These are phyloP conservation scores for Trichonephila inaurata DNA, from an alignment of 1,140 invertebrate species.

Conservation along the genomic window DNA sequence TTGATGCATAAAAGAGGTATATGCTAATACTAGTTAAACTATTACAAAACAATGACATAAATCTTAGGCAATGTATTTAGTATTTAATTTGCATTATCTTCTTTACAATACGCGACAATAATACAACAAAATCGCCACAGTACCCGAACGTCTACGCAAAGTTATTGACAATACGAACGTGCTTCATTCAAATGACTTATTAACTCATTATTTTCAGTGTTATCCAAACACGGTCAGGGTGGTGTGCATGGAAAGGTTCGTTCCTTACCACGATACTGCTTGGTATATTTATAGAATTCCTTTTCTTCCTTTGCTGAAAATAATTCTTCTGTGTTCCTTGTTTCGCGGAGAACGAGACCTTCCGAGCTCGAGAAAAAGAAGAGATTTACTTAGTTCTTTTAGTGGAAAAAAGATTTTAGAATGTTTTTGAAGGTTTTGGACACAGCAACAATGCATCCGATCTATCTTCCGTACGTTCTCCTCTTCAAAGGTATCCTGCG, in stretches of 20 bases:
- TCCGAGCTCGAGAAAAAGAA: not conserved
- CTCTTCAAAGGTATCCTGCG: not conserved
- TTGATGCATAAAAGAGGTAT: too few species aligned
- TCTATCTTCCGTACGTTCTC: not conserved
- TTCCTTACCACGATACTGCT: not conserved
- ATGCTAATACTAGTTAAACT: too few species aligned
- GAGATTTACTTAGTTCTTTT: not conserved
- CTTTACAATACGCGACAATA: too few species aligned
- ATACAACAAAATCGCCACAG: too few species aligned
- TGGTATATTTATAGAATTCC: conserved; percentile 15
- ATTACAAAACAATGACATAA: too few species aligned
- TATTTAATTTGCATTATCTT: too few species aligned
- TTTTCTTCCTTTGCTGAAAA: conserved; percentile 48
- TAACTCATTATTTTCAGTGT: not conserved
- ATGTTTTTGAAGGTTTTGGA: not conserved
- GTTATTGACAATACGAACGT: not conserved
- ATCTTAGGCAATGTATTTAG: too few species aligned
- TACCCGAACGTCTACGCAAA: too few species aligned
- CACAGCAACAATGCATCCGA: not conserved
- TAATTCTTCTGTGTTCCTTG: conserved; percentile 27
- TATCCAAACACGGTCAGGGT: conserved; percentile 18
- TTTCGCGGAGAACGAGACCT: not conserved
- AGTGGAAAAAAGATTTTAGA: not conserved
- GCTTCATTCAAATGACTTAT: not conserved
- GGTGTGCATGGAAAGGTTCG: not conserved